Base-by-base conservation (phyloP, 1,140 invertebrate genomes). In the Ganaspis sp. region DNA sequence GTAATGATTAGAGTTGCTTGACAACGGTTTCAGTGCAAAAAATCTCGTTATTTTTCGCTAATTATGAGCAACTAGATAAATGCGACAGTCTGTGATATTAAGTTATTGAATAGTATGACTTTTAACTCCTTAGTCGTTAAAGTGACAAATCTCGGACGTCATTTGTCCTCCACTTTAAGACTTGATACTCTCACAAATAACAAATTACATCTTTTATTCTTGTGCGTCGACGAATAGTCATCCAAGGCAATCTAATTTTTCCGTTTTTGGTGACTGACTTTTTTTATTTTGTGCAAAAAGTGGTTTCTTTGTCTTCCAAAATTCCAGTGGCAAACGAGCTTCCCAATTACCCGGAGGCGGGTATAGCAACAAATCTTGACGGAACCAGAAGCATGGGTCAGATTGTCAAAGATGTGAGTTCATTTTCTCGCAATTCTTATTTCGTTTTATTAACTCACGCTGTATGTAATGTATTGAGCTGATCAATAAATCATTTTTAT, bases 321-420 rank as follows among this genome's bases (percentile, higher is more conserved):
- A 92, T 92, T 92, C 92, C 91, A 82, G 91, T 92, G 80, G 90
- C 91, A 77, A 87, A 90, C 83, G 88, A 90, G 79, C 84, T 84
- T 79, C 87, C 88, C 75, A 83, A 88, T 81, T 85, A 86, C 80
- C 89, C 87, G 81, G 90, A 89, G 85, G 87, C 85, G 80, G 87
- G 88, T 89, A 88, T 87, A 74, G 86, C 89, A 85, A 87, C 87
- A 49, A 85, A 86, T 79, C 73, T 78, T 77, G 82, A 78, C 81
- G 88, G 87, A 86, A 90, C 89, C 81, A 88, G 84, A 83, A 92
- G 86, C 75, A 93, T 93, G 92, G 92, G 92, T 84, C 92, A 93
- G 83, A 92, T 92, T 81, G 89, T 88, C 78, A 90, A 92, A 82
- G 90, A 93, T 81, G 92, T 93, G 85, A 92, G 92, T 92, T 34